Conservation (phyloP, 2,888 invertebrate genomes). For the Drosophila fulvimacula region DNA sequence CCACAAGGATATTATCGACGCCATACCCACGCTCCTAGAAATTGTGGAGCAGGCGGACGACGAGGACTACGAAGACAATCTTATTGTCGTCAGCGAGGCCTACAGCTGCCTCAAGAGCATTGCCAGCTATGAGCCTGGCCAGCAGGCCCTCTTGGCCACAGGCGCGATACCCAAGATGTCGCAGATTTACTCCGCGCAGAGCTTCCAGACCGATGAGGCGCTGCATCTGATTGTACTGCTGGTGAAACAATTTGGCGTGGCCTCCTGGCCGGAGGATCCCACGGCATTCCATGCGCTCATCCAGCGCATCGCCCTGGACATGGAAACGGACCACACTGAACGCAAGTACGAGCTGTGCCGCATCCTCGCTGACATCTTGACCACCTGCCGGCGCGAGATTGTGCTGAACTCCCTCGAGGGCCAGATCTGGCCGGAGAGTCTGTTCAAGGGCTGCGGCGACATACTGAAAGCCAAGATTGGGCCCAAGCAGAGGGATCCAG, state of each 20-base stretch:
- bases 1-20: constrained; percentile 92
- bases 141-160: constrained; percentile 91
- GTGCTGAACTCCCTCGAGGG: constrained; percentile 88
- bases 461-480: constrained; percentile 94
- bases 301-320: constrained; percentile 93
- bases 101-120: constrained; percentile 93
- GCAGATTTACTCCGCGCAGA: constrained; percentile 94
- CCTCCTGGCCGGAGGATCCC: constrained; percentile 91
- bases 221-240: constrained; percentile 91
- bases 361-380: constrained; percentile 90
- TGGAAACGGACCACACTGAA: constrained; percentile 94
- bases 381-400: constrained; percentile 89
- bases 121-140: constrained; percentile 91
- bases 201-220: constrained; percentile 95
- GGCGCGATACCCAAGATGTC: constrained; percentile 93
- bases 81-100: constrained; percentile 94
- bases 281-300: constrained; percentile 92
- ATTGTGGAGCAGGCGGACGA: constrained; percentile 94
- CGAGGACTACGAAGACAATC: constrained; percentile 93
- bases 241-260: constrained; percentile 89
- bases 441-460: constrained; percentile 92
- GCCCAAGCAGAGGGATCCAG: constrained; percentile 94
- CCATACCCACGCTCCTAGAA: constrained; percentile 92
- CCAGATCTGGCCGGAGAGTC: constrained; percentile 92
- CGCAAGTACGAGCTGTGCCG: constrained; percentile 95